Evolutionary conservation across 2,113 vertebrate genomes (phyloP).

Genomic region (Callaeas wilsoni): DNA sequence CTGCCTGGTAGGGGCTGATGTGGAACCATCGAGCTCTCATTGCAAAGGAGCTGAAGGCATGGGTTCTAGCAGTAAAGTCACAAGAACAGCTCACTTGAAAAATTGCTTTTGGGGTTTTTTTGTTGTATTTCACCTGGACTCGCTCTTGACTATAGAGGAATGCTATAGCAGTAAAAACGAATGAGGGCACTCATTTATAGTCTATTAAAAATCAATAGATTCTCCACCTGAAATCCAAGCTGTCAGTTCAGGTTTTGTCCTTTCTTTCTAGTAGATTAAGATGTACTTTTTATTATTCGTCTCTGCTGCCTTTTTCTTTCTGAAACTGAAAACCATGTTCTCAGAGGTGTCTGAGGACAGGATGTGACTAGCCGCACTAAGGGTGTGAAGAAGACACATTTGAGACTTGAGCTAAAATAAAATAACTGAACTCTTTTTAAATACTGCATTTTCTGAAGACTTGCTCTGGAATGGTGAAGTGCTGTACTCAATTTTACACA

Average conservation of each 20-base stretch:
- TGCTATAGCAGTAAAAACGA: neutral
- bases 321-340: neutral
- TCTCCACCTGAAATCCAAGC: neutral
- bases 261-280: neutral
- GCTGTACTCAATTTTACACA: neutral
- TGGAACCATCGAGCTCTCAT: neutral
- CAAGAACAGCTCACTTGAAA: neutral
- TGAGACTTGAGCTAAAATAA: neutral
- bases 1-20: neutral
- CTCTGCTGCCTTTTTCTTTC: neutral
- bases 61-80: neutral
- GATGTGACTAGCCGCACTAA: neutral
- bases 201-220: neutral
- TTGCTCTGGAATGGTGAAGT: neutral
- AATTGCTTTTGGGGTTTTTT: neutral
- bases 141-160: neutral
- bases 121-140: neutral
- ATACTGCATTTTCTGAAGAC: neutral
- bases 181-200: neutral
- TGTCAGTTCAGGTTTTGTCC: neutral
- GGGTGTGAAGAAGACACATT: neutral
- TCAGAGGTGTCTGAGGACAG: neutral
- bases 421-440: neutral
- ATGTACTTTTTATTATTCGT: neutral
- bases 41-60: neutral